Percentiles rank a stretch among this genome's conserved stretches.
phyloP scores from a whole-genome alignment of 2,888 invertebrate genomes.

The Pteria penguin region DNA sequence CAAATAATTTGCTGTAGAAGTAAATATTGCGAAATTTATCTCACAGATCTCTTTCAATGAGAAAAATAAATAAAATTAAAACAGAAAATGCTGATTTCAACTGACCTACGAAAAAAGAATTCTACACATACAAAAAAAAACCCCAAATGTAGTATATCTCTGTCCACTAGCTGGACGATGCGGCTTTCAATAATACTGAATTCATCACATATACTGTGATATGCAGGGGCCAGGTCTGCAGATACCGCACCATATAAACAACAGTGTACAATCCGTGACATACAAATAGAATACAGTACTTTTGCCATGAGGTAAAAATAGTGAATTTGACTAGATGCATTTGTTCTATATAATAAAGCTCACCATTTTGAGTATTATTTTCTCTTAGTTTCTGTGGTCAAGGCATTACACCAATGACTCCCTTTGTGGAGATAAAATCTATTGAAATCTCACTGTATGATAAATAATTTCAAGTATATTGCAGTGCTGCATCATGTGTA shows the following conservation, averaged over 20 bases:
- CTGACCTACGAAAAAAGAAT: neutral
- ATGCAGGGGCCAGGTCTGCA: constrained; percentile 11
- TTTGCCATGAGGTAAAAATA: constrained; percentile 64
- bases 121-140: too few relatives aligned
- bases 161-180: neutral
- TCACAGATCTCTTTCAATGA: neutral
- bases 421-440: too few relatives aligned
- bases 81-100: neutral
- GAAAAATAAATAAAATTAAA: neutral
- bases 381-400: constrained; percentile 34
- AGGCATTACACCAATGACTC: too few relatives aligned
- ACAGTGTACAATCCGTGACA: constrained; percentile 4
- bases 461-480: neutral
- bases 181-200: neutral
- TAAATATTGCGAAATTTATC: constrained; percentile 16
- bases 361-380: constrained; percentile 67
- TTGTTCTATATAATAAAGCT: constrained; percentile 75
- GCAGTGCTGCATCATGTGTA: neutral
- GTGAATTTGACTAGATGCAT: constrained; percentile 72
- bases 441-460: neutral
- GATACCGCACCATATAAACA: constrained; percentile 5
- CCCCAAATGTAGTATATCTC: too few relatives aligned
- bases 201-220: constrained; percentile 26
- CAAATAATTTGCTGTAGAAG: neutral
- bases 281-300: constrained; percentile 8